Percentiles rank a stretch among this genome's conserved stretches.
phyloP scores from a whole-genome alignment of 1,140 invertebrate species.

The Hestina assimilis region DNA sequence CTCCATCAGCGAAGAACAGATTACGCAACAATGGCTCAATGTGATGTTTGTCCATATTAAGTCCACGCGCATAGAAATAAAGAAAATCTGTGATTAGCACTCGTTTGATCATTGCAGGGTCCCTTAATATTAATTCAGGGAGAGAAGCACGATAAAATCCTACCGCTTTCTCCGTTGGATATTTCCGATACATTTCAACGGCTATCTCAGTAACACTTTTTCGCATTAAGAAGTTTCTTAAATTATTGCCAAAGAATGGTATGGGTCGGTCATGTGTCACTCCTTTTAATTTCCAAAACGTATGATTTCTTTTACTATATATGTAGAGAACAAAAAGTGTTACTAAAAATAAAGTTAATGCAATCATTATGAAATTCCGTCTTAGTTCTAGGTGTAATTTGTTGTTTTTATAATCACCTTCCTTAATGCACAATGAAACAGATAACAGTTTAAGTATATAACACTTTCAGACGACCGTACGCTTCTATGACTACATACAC shows the following conservation, averaged over 20 bases:
- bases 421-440: no score
- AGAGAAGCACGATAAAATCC: slow-evolving; percentile 18
- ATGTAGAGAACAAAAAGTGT: background rate
- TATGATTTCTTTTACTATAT: slow-evolving; percentile 2
- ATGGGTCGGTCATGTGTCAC: slow-evolving; percentile 13
- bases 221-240: slow-evolving; percentile 2
- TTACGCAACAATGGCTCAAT: slow-evolving; percentile 13
- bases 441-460: no score
- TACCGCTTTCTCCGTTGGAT: slow-evolving; percentile 10
- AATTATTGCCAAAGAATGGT: slow-evolving; percentile 20
- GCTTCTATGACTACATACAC: no score
- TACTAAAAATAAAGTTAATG: background rate
- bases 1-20: slow-evolving; percentile 13
- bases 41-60: slow-evolving; percentile 4
- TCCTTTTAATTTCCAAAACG: slow-evolving; percentile 1
- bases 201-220: background rate
- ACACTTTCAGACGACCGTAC: no score
- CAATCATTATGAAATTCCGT: background rate
- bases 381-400: no score
- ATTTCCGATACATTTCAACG: slow-evolving; percentile 18
- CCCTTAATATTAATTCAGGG: slow-evolving; percentile 10
- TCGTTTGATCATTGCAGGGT: slow-evolving; percentile 13
- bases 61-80: slow-evolving; percentile 13
- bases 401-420: no score
- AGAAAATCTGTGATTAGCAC: slow-evolving; percentile 12